Evolutionary conservation across 2,888 invertebrate species (phyloP).

Genomic region (Synanthedon andrenaeformis): DNA sequence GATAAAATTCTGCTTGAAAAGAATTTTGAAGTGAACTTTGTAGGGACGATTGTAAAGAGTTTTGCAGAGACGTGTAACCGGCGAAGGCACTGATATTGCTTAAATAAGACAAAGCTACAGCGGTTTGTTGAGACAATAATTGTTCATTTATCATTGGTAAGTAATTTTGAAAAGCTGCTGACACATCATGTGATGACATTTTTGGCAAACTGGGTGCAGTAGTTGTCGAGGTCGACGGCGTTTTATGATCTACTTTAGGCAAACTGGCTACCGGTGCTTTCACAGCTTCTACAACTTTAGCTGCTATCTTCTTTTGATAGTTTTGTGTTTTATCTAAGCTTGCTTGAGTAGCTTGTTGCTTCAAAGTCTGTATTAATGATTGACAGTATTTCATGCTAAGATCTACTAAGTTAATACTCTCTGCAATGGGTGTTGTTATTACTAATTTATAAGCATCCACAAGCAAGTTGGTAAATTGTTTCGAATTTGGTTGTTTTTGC

Average conservation of each 20-base stretch:
- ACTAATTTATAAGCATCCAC: constrained; percentile 78
- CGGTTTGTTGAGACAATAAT: constrained; percentile 43
- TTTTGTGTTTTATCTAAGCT: constrained; percentile 45
- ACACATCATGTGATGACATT: constrained; percentile 45
- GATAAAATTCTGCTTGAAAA: constrained; percentile 58
- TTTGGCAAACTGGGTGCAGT: constrained; percentile 31
- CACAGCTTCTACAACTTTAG: constrained; percentile 26
- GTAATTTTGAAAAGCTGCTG: constrained; percentile 49
- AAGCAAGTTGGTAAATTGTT: constrained; percentile 74
- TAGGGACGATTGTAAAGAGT: constrained; percentile 34
- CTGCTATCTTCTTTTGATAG: constrained; percentile 43
- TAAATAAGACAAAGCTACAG: constrained; percentile 47
- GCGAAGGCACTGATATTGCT: constrained; percentile 47
- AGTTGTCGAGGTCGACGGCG: constrained; percentile 13
- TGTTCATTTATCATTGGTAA: constrained; percentile 50
- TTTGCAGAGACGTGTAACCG: constrained; percentile 40
- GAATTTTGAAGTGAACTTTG: constrained; percentile 40
- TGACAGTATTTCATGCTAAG: constrained; percentile 79
- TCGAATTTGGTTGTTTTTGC: constrained; percentile 71
- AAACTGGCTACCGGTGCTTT: constrained; percentile 9
- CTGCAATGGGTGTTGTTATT: constrained; percentile 71
- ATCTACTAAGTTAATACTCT: constrained; percentile 74
- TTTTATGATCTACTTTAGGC: constrained; percentile 28
- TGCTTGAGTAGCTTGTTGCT: constrained; percentile 60
- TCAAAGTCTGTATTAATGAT: constrained; percentile 70